These are phyloP conservation scores for Orussus abietinus DNA, from an alignment of 1,140 invertebrate genomes.

Conservation along the genomic window DNA sequence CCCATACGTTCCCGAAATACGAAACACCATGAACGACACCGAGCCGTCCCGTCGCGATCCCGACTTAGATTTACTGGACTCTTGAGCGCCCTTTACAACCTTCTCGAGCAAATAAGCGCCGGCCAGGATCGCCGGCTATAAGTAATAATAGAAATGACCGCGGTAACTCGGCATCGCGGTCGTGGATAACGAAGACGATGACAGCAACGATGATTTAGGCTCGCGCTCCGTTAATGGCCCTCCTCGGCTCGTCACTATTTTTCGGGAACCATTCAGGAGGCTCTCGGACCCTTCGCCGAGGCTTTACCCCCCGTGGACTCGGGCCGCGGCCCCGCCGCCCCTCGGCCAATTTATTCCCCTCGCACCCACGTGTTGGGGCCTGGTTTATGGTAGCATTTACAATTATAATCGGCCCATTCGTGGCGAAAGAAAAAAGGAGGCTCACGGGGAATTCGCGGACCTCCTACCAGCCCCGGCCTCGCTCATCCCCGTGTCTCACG, in stretches of 20 bases:
- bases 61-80: too few species aligned
- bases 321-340: constrained; percentile 6
- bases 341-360: constrained; percentile 15
- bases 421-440: constrained; percentile 8
- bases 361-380: constrained; percentile 23
- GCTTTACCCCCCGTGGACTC: constrained; percentile 21
- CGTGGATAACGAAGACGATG: constrained; percentile 50
- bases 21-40: too few species aligned
- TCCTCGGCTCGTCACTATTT: constrained; percentile 33
- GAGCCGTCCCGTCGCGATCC: too few species aligned
- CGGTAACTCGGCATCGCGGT: too few species aligned
- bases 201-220: constrained; percentile 51
- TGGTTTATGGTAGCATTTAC: constrained; percentile 48
- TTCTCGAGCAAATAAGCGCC: too few species aligned
- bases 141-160: too few species aligned
- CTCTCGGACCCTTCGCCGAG: constrained; percentile 13
- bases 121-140: too few species aligned
- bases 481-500: too few species aligned
- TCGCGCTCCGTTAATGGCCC: constrained; percentile 42
- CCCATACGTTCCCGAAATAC: too few species aligned
- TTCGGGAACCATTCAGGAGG: constrained; percentile 32
- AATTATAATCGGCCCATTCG: constrained; percentile 42
- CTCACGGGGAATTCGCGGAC: constrained; percentile 10
- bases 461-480: too few species aligned
- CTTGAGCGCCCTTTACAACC: too few species aligned